Evolutionary conservation across 2,113 vertebrate genomes (phyloP).

Genomic region (Aplodontia rufa): DNA sequence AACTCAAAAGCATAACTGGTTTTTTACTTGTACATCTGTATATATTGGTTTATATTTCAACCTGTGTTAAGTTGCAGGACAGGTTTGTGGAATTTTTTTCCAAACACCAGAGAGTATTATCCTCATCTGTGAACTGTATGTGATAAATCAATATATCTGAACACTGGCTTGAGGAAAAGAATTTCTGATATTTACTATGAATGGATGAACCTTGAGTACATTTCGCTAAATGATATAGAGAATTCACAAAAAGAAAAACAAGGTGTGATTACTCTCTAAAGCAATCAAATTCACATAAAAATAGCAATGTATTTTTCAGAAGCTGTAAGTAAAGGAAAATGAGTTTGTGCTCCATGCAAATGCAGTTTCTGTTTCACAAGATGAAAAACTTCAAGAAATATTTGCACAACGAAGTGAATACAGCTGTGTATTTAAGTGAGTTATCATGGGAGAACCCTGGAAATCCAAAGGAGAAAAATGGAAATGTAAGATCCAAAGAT

Average conservation of each 20-base stretch:
- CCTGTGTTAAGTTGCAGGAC: background rate
- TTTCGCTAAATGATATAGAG: background rate
- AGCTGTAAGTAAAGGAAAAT: too few species aligned
- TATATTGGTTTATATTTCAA: background rate
- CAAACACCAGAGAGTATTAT: background rate
- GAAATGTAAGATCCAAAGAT: background rate
- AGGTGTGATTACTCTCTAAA: background rate
- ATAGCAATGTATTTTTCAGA: background rate
- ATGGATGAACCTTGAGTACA: background rate
- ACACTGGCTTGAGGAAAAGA: conserved; percentile 1
- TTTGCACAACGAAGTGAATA: background rate
- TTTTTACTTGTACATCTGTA: background rate
- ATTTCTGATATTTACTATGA: background rate
- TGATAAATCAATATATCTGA: background rate
- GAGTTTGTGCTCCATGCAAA: background rate
- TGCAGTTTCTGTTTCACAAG: background rate
- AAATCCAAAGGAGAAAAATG: background rate
- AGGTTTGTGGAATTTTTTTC: background rate
- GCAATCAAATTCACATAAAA: background rate
- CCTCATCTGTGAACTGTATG: background rate
- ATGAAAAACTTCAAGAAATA: background rate
- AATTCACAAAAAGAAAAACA: background rate
- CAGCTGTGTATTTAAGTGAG: background rate
- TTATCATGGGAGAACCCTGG: background rate
- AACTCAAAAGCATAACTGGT: background rate